These are phyloP conservation scores for Lepus americanus DNA, from an alignment of 2,113 vertebrate species.

Conservation along the genomic window DNA sequence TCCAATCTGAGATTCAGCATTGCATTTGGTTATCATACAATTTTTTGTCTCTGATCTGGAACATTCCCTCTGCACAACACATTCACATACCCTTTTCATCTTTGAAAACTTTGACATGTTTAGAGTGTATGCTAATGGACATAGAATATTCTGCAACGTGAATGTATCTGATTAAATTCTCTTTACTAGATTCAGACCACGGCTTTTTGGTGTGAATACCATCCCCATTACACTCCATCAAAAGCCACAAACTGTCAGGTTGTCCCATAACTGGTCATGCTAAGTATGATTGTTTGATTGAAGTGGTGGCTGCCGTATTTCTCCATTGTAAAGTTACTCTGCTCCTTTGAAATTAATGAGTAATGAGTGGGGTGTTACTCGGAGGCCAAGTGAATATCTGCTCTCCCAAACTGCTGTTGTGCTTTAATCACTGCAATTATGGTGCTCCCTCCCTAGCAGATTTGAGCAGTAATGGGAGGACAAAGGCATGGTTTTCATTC, in stretches of 20 bases:
- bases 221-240: background rate
- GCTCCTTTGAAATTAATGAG: conserved; percentile 66
- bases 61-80: background rate
- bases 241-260: background rate
- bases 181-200: conserved; percentile 45
- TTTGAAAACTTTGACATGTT: conserved; percentile 27
- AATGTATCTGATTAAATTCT: conserved; percentile 49
- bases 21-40: background rate
- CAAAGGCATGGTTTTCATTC: conserved; percentile 38
- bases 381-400: conserved; percentile 42
- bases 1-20: background rate
- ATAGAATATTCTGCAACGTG: background rate
- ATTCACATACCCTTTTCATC: background rate
- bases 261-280: background rate
- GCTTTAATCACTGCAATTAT: conserved; percentile 70
- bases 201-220: conserved; percentile 1
- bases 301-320: conserved; percentile 26
- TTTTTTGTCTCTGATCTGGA: conserved; percentile 42
- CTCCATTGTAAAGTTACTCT: conserved; percentile 39
- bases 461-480: conserved; percentile 48
- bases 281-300: conserved; percentile 46
- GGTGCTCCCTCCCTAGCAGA: conserved; percentile 47
- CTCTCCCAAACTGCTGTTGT: conserved; percentile 61
- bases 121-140: background rate
- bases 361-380: conserved; percentile 25